Evolutionary conservation across 2,888 invertebrate species (phyloP), one percentile per base, ranked within the genome.

Genomic region (Mesochorus sp.): DNA sequence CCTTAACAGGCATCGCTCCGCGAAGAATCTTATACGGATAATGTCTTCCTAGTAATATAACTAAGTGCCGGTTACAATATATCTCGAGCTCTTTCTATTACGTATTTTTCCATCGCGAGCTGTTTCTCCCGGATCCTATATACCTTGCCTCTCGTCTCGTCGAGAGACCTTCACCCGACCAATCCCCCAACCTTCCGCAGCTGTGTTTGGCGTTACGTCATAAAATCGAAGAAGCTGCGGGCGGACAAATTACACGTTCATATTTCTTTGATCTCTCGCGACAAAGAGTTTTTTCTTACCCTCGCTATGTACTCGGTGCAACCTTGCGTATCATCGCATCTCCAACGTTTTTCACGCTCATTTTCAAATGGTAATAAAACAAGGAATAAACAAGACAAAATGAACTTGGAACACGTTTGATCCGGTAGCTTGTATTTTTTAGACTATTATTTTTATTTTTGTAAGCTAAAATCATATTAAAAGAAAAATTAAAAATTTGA

Each of bases 1-100:
- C 73, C 68, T 73, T 44, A 77, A 64, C 73, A n/a, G n/a, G n/a
- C 66, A 53, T 47, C 72, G 28, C 34, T 55, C 61, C 57, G n/a
- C n/a, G 37, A 49, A 61, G 42, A 51, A 62, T 57, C 70, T 42
- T 55, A 51, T 68, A 68, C 64, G 80, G 79, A 82, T 85, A 82
- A 85, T 84, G 81, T 81, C 76, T 85, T 85, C 80, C 81, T 84
- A 81, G 85, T 76, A 84, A 82, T 77, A 82, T 77, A 84, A 81
- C 78, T 84, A 85, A 85, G 79, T 81, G 83, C 79, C 76, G 80
- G 84, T 82, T 84, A 73, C 79, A 70, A 81, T 74, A n/a, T n/a
- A 66, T 64, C 68, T 21, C 51, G 28, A 39, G 14, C 42, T 62
- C 24, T 57, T 68, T 64, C 62, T 53, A 53, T 74, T 55, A 28